Evolutionary conservation across 2,113 vertebrate species (phyloP).

Genomic region (Isichthys henryi): DNA sequence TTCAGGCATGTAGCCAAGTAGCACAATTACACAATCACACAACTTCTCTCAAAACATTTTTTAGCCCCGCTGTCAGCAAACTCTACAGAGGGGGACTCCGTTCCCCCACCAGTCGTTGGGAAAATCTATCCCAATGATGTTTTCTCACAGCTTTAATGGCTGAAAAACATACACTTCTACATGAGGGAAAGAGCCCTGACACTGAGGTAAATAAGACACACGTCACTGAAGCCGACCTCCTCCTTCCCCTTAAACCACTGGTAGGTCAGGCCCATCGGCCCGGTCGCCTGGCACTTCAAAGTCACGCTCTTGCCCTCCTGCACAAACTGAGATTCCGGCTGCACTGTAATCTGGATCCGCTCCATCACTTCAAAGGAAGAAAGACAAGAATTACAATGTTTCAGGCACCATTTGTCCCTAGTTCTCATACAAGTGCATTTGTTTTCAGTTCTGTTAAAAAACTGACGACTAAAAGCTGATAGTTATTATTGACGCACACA

Average conservation of each 20-base stretch:
- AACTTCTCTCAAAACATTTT: not conserved
- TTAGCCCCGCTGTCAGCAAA: not conserved
- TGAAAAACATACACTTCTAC: not conserved
- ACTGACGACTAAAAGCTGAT: not conserved
- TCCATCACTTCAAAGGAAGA: conserved; percentile 41
- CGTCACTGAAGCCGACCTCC: conserved; percentile 51
- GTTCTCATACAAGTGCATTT: not conserved
- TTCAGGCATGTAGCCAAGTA: not conserved
- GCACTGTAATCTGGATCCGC: conserved; percentile 55
- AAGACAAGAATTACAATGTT: not conserved
- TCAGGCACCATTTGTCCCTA: not conserved
- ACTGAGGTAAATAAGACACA: not conserved
- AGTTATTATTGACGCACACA: not conserved
- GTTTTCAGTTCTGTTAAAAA: not conserved
- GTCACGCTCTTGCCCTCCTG: conserved; percentile 44
- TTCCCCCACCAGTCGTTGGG: not conserved
- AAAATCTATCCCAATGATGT: not conserved
- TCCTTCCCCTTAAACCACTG: conserved; percentile 74
- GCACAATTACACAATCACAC: not conserved
- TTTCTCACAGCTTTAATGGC: not conserved
- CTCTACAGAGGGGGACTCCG: not conserved
- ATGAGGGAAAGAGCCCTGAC: not conserved
- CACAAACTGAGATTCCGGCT: conserved; percentile 57
- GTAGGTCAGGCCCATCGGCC: conserved; percentile 57
- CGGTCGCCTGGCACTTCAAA: conserved; percentile 56